Conservation (phyloP, 2,797 vertebrate species). For the Sciaenops ocellatus region DNA sequence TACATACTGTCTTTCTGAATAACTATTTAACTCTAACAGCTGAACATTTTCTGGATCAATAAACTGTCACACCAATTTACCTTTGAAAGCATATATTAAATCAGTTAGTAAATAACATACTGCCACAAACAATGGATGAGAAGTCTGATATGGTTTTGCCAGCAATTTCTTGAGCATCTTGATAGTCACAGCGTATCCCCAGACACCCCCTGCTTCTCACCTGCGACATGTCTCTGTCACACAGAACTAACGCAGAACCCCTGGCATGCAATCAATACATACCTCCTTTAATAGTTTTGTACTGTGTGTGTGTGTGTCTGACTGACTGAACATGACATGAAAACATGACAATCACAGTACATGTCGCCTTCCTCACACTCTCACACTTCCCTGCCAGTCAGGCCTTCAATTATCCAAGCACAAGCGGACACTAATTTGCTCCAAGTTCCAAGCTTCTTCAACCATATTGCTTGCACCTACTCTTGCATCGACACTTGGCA, state of each 20-base stretch:
- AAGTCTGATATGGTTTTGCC: conserved; percentile 24
- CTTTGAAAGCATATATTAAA: conserved; percentile 39
- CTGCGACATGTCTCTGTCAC: conserved; percentile 49
- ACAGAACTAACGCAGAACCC: conserved; percentile 23
- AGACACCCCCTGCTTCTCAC: conserved; percentile 20
- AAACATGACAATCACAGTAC: conserved; percentile 20
- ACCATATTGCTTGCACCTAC: conserved; percentile 10
- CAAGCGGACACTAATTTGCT: conserved; percentile 24
- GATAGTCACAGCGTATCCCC: not conserved
- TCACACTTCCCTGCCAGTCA: conserved; percentile 6
- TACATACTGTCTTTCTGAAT: conserved; percentile 33
- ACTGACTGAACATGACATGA: conserved; percentile 34
- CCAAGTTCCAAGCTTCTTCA: conserved; percentile 14
- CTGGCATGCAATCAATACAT: conserved; percentile 31
- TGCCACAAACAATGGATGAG: conserved; percentile 42
- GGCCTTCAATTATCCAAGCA: conserved; percentile 30
- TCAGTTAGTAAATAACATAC: conserved; percentile 34
- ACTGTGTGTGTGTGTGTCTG: not conserved
- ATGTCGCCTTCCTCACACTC: not conserved
- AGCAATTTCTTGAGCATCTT: conserved; percentile 19
- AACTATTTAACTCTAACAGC: conserved; percentile 32
- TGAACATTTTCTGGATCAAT: conserved; percentile 51
- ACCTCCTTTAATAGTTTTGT: conserved; percentile 12
- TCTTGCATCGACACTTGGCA: conserved; percentile 26
- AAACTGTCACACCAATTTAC: conserved; percentile 41